Base-by-base conservation (phyloP, 2,888 invertebrate species). In the Conops quadrifasciatus region DNA sequence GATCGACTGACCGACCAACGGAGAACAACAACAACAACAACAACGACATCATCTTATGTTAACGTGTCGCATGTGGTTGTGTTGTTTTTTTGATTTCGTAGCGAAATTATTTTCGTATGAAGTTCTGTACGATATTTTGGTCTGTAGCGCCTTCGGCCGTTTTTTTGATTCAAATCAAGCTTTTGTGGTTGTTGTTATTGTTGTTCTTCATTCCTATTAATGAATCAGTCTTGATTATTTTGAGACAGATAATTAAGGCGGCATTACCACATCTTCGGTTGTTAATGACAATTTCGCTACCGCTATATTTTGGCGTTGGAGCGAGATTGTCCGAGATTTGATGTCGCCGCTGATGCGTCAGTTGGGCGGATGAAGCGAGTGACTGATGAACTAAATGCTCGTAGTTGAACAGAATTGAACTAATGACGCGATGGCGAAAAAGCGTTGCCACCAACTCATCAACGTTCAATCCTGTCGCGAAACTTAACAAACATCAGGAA, bases 221-320 rank as follows among this genome's bases (percentile, higher is more conserved):
- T 70, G 73, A 73, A 70, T 71, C 36, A 36, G 71, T 74, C 68
- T 75, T 73, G 60, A 70, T 72, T 71, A 74, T 75, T 74, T 73
- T 70, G 74, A 71, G 74, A 74, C 71, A 76, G 71, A 73, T 73
- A 75, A 76, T 77, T 77, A 76, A 77, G 74, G 76, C 72, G 72
- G 73, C 77, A 77, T 77, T 76, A 77, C 64, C 70, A 30, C 59
- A 30, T 30, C 28, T 62, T 63, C 24, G 21, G 45, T 60, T 24
- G 15, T 19, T 36, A 28, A 16, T 13, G 47, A 49, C 21, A 4
- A 24, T 45, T 60, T 36, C 9, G 36, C 36, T 36, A 36, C 36
- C 4, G 9, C 9, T 36, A 36, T 36, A 36, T 36, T 36, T 36
- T 36, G 5, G 9, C 36, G 5, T 7, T 36, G 9, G 36, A 45